These are phyloP conservation scores for Nemapogon koenigi DNA, from an alignment of 2,888 invertebrate species.

Conservation along the genomic window DNA sequence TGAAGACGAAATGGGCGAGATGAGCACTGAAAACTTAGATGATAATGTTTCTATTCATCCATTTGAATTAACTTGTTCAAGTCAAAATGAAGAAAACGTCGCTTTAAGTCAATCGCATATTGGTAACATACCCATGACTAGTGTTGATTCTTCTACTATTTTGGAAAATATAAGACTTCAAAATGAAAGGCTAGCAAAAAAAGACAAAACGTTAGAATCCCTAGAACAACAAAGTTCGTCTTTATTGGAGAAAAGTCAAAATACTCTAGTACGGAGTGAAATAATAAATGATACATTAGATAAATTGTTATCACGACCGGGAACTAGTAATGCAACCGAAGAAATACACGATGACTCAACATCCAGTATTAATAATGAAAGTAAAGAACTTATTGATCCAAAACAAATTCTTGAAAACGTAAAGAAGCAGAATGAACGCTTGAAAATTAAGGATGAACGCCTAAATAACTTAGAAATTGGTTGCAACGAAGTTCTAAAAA, in stretches of 20 bases:
- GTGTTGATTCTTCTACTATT: constrained; percentile 27
- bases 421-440: too few species aligned
- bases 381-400: too few species aligned
- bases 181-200: constrained; percentile 27
- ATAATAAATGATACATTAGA: constrained; percentile 25
- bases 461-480: constrained; percentile 27
- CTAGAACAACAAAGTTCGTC: constrained; percentile 25
- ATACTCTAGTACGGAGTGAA: constrained; percentile 22
- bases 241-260: constrained; percentile 24
- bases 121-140: constrained; percentile 6
- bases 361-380: constrained; percentile 9
- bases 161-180: constrained; percentile 27
- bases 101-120: too few species aligned
- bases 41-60: too few species aligned
- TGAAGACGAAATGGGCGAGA: constrained; percentile 45
- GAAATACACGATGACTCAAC: too few species aligned
- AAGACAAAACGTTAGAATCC: constrained; percentile 27
- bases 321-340: constrained; percentile 17
- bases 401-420: too few species aligned
- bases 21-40: too few species aligned
- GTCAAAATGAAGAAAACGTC: too few species aligned
- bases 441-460: too few species aligned
- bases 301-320: constrained; percentile 25
- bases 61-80: too few species aligned
- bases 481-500: constrained; percentile 27